These are phyloP conservation scores for Pagrus major DNA, from an alignment of 2,113 vertebrate species.

Conservation along the genomic window DNA sequence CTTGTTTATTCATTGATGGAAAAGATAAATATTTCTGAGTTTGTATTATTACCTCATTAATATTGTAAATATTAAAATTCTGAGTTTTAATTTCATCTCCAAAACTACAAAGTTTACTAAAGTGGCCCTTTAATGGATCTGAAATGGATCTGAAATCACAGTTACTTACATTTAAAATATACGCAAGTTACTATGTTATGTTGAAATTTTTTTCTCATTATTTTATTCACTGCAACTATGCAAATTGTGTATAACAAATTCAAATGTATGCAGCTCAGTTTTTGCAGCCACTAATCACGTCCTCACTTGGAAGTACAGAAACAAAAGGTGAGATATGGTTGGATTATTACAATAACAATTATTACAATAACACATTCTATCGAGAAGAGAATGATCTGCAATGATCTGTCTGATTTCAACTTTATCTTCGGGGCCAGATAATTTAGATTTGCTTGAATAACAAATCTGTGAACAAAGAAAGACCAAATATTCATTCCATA, in stretches of 20 bases:
- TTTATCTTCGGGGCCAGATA: conserved; percentile 1
- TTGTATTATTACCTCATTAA: too few species aligned
- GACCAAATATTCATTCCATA: conserved; percentile 49
- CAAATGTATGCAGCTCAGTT: neutral
- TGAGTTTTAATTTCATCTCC: too few species aligned
- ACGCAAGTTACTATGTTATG: neutral
- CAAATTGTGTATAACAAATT: conserved; percentile 1
- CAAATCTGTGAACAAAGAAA: neutral
- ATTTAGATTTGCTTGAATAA: conserved; percentile 25
- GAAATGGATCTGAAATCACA: neutral
- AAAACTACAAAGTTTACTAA: too few species aligned
- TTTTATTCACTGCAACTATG: neutral
- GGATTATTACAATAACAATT: neutral
- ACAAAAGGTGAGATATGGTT: neutral
- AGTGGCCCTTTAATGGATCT: too few species aligned
- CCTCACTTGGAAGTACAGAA: neutral
- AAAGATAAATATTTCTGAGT: too few species aligned
- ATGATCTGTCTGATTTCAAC: conserved; percentile 2
- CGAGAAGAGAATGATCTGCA: neutral
- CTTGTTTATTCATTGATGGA: too few species aligned
- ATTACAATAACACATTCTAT: neutral
- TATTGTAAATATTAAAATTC: too few species aligned
- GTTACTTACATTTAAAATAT: neutral
- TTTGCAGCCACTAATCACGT: neutral
- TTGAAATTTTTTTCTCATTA: neutral